phyloP scores from a whole-genome alignment of 2,888 invertebrate species.

The Ganaspis brasiliensis region DNA sequence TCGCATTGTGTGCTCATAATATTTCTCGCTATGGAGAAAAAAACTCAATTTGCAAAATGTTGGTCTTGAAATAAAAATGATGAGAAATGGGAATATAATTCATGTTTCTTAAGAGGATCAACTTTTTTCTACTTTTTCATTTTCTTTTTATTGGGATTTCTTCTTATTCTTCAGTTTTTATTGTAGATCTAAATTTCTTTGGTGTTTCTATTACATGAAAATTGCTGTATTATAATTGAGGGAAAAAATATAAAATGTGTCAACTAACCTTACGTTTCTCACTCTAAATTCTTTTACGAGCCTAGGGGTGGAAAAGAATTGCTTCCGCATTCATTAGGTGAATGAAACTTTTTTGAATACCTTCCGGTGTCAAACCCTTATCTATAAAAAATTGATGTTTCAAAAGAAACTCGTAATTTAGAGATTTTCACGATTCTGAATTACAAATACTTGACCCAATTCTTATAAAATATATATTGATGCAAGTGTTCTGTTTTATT shows the following conservation, averaged over 20 bases:
- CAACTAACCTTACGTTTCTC: neutral
- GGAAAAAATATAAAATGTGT: neutral
- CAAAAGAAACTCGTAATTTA: neutral
- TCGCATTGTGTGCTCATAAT: neutral
- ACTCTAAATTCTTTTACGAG: neutral
- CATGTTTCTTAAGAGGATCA: too few relatives aligned
- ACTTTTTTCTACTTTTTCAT: too few relatives aligned
- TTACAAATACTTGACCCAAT: neutral
- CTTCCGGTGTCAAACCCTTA: neutral
- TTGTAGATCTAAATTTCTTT: too few relatives aligned
- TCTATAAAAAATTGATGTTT: constrained; percentile 8
- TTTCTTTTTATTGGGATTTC: too few relatives aligned
- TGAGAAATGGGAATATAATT: neutral
- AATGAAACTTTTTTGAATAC: constrained; percentile 10
- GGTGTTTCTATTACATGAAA: too few relatives aligned
- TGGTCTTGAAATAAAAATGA: neutral
- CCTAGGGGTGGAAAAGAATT: constrained; percentile 8
- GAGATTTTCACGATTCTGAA: neutral
- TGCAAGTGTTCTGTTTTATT: too few relatives aligned
- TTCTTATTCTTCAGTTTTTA: too few relatives aligned
- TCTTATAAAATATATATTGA: too few relatives aligned
- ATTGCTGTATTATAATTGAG: too few relatives aligned
- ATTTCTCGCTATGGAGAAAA: neutral
- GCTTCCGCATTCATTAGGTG: constrained; percentile 8
- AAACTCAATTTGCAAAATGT: neutral